Conservation (phyloP, 2,888 invertebrate species). For the Acheta domesticus region DNA sequence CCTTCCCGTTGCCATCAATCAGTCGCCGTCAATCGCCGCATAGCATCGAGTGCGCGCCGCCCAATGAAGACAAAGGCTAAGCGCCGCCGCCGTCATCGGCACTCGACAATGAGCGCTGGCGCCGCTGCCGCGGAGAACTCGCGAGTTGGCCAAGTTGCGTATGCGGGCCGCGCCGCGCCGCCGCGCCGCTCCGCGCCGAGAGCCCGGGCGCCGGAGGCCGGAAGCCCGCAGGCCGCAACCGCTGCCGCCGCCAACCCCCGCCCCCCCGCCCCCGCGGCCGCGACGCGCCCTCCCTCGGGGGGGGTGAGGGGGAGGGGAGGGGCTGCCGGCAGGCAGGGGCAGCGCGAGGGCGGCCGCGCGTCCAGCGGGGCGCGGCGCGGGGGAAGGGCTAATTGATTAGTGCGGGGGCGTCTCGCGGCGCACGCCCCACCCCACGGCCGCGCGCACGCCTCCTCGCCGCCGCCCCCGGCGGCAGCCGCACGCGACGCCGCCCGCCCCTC, state of each 20-base stretch:
- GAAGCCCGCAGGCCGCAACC: neutral
- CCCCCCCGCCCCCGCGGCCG: neutral
- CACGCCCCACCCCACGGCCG: neutral
- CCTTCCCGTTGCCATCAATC: too few species aligned
- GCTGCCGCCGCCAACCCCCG: neutral
- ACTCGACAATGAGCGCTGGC: too few species aligned
- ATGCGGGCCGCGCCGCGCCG: neutral
- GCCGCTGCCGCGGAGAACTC: too few species aligned
- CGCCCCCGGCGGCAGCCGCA: neutral
- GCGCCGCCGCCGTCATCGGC: too few species aligned
- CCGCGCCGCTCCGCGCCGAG: neutral
- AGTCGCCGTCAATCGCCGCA: too few species aligned
- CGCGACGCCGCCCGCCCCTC: neutral
- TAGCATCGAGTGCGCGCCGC: too few species aligned
- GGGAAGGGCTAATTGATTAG: neutral
- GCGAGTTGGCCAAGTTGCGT: too few species aligned
- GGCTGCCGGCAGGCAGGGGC: neutral
- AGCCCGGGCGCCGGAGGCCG: neutral
- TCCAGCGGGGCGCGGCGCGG: too few species aligned
- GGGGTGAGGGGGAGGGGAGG: neutral
- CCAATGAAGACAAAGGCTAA: too few species aligned
- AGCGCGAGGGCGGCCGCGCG: neutral
- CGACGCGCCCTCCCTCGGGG: neutral
- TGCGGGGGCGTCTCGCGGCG: neutral
- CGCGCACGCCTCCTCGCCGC: neutral